Conservation (phyloP, 2,888 invertebrate species). For the Nephrotoma appendiculata region DNA sequence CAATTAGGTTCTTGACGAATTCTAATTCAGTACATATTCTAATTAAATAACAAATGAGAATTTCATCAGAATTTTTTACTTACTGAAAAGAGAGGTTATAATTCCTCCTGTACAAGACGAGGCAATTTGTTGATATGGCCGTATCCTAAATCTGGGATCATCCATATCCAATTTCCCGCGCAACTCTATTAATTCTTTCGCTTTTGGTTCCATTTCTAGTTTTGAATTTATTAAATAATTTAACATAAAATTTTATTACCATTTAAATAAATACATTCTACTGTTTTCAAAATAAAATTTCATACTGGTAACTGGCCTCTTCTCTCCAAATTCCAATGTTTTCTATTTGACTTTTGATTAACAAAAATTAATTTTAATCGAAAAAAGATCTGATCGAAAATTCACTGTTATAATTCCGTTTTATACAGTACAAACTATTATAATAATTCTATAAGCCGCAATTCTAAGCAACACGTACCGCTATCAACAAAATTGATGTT, state of each 20-base stretch:
- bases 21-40: background rate
- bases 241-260: background rate
- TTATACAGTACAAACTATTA: no score
- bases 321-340: background rate
- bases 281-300: background rate
- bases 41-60: background rate
- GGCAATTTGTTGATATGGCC: slow-evolving; percentile 29
- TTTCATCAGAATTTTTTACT: slow-evolving; percentile 19
- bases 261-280: background rate
- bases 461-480: no score
- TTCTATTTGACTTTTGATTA: background rate
- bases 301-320: background rate
- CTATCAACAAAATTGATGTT: no score
- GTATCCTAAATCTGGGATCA: slow-evolving; percentile 57
- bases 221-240: background rate
- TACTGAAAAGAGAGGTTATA: slow-evolving; percentile 78
- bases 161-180: slow-evolving; percentile 28
- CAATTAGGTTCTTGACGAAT: background rate
- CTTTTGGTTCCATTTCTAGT: background rate
- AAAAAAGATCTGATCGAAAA: background rate
- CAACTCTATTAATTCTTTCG: background rate
- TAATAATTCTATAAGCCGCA: no score
- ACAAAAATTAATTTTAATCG: background rate
- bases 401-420: no score
- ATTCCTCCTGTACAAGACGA: slow-evolving; percentile 59